These are phyloP conservation scores for Octodonta nipae DNA, from an alignment of 2,888 invertebrate species.

Conservation along the genomic window DNA sequence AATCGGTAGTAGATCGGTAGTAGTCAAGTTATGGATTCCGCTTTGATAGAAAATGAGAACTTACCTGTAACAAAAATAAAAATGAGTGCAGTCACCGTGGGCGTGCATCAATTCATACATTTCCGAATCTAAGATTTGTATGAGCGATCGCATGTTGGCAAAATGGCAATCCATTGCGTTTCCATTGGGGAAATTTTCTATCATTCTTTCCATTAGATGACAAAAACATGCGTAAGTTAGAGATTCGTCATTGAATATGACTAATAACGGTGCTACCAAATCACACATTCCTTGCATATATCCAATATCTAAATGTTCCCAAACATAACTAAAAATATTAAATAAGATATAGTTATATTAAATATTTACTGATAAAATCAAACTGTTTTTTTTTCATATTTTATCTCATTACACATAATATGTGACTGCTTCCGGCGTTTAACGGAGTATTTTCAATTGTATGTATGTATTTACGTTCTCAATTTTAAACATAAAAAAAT, in stretches of 20 bases:
- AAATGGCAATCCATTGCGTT: slow-evolving; percentile 93
- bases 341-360: background rate
- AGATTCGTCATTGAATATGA: slow-evolving; percentile 85
- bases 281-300: slow-evolving; percentile 99
- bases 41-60: no score
- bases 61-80: slow-evolving; percentile 81
- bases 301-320: slow-evolving; percentile 86
- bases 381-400: no score
- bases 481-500: no score
- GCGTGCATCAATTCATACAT: slow-evolving; percentile 89
- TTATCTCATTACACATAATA: no score
- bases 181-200: slow-evolving; percentile 82
- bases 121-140: slow-evolving; percentile 83
- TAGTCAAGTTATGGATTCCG: no score
- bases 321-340: slow-evolving; percentile 62
- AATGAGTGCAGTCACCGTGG: slow-evolving; percentile 90
- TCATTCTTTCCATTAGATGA: slow-evolving; percentile 78
- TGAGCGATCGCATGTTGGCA: slow-evolving; percentile 83
- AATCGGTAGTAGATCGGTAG: no score
- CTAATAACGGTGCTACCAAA: slow-evolving; percentile 80
- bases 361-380: no score
- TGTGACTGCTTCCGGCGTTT: no score
- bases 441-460: no score
- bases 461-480: no score
- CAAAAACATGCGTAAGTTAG: slow-evolving; percentile 83